phyloP scores from a whole-genome alignment of 2,888 invertebrate genomes.

The Sphaerophoria rueppellii region DNA sequence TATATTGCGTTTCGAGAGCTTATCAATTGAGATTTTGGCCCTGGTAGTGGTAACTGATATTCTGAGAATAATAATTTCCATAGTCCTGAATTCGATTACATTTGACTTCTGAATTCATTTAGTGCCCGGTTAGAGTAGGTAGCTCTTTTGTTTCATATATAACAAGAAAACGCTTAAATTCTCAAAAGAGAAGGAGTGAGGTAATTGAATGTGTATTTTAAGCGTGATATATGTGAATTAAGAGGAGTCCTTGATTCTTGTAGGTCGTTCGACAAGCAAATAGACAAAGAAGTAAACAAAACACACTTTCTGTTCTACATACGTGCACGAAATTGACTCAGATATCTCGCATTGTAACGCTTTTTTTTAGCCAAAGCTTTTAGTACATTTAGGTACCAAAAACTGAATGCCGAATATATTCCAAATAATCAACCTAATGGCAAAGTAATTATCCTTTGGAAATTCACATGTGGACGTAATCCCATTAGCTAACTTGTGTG shows the following conservation, averaged over 20 bases:
- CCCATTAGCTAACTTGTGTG: constrained; percentile 82
- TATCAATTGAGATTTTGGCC: constrained; percentile 31
- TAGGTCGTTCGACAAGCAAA: too few relatives aligned
- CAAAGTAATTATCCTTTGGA: constrained; percentile 81
- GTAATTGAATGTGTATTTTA: too few relatives aligned
- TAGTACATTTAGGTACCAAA: too few relatives aligned
- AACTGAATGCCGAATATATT: constrained; percentile 75
- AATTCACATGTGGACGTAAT: constrained; percentile 74
- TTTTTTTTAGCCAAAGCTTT: constrained; percentile 4
- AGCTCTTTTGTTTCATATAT: too few relatives aligned
- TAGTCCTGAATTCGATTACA: constrained; percentile 47
- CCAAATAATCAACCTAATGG: constrained; percentile 81
- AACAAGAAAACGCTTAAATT: background rate
- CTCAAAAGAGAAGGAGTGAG: too few relatives aligned
- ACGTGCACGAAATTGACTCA: too few relatives aligned
- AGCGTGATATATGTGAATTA: too few relatives aligned
- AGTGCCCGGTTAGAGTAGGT: background rate
- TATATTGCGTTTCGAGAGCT: constrained; percentile 16
- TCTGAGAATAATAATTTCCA: constrained; percentile 36
- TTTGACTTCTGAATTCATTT: constrained; percentile 60
- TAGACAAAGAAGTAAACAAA: too few relatives aligned
- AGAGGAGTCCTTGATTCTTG: too few relatives aligned
- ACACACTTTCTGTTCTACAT: too few relatives aligned
- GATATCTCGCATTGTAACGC: background rate
- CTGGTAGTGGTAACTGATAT: background rate